Conservation (phyloP, 1,140 invertebrate genomes). For the Papilio machaon region DNA sequence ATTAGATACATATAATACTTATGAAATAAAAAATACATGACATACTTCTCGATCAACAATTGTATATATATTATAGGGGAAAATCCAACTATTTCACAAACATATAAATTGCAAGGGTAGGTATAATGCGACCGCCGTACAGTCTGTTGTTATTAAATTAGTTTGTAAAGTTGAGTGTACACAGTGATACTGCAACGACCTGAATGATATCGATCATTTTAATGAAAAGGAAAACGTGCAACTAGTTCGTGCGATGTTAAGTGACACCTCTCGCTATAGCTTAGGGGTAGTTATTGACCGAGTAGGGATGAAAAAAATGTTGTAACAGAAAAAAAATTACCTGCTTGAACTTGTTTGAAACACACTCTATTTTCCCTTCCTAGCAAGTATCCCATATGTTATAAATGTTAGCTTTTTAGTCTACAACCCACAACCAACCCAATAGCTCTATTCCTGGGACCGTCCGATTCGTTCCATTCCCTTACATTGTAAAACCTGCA, state of each 20-base stretch:
- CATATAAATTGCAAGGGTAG: not conserved
- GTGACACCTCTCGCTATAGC: no score
- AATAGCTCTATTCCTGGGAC: not conserved
- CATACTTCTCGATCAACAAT: no score
- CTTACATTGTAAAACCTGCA: not conserved
- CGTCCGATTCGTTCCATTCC: not conserved
- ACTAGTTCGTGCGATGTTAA: no score
- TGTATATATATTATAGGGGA: not conserved
- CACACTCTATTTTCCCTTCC: no score
- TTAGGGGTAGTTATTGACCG: no score
- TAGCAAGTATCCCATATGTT: no score
- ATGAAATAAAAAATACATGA: no score
- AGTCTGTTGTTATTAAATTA: conserved; percentile 19
- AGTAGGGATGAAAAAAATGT: no score
- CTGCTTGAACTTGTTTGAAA: no score
- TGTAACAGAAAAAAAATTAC: no score
- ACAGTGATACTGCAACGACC: not conserved
- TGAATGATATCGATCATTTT: not conserved
- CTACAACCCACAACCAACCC: not conserved
- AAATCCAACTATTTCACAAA: not conserved
- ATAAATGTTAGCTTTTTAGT: no score
- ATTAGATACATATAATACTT: no score
- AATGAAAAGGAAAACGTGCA: not conserved
- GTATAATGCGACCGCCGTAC: not conserved
- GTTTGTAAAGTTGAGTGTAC: not conserved